Evolutionary conservation across 2,113 vertebrate genomes (phyloP).

Genomic region (Oxyruncus cristatus): DNA sequence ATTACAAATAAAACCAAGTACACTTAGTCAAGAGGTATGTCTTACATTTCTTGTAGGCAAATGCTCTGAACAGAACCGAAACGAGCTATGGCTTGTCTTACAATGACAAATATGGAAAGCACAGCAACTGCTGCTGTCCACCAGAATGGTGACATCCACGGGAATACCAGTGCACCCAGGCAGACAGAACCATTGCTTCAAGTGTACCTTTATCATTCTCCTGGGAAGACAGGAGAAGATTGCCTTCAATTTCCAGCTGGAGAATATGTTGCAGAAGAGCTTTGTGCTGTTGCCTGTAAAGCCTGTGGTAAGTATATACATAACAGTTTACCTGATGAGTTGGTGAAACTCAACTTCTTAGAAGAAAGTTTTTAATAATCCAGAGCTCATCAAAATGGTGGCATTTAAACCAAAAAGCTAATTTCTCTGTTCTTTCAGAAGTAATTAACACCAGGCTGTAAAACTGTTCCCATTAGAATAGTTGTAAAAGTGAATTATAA

Average conservation of each 20-base stretch:
- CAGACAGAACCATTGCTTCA: slow-evolving; percentile 73
- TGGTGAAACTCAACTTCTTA: background rate
- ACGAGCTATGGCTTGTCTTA: slow-evolving; percentile 82
- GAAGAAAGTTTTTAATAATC: background rate
- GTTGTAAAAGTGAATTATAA: background rate
- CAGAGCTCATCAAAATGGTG: background rate
- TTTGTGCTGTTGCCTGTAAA: slow-evolving; percentile 88
- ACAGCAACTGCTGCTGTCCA: slow-evolving; percentile 55
- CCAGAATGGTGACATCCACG: slow-evolving; percentile 73
- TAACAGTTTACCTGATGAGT: background rate
- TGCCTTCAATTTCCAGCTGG: slow-evolving; percentile 81
- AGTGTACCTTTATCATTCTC: slow-evolving; percentile 83
- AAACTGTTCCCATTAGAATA: background rate
- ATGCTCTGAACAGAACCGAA: slow-evolving; percentile 59
- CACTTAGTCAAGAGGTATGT: background rate
- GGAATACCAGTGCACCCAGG: slow-evolving; percentile 65
- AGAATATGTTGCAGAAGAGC: slow-evolving; percentile 88
- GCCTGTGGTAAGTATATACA: slow-evolving; percentile 83
- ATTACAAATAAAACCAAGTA: background rate
- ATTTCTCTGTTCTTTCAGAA: background rate
- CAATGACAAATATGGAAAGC: slow-evolving; percentile 83
- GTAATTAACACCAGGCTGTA: background rate
- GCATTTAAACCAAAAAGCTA: background rate
- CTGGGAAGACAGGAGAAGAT: slow-evolving; percentile 65
- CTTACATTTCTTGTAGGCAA: slow-evolving; percentile 42